Evolutionary conservation across 2,888 invertebrate species (phyloP), one percentile per base, ranked within the genome.

Genomic region (Pristionchus arcanus): DNA sequence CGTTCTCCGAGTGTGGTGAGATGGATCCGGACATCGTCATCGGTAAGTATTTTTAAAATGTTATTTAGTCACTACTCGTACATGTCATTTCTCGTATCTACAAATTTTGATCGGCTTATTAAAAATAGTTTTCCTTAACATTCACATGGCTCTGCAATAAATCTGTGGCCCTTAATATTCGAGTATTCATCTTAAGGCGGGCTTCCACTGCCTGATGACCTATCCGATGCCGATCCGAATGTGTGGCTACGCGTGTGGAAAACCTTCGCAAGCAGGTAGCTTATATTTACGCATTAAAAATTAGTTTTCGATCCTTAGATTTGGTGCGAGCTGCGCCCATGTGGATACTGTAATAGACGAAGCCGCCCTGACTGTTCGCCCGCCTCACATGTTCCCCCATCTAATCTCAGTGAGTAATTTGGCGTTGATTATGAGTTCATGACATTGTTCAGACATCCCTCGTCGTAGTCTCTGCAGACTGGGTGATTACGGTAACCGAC

Each of bases 231-330:
- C 59, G 34, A 71, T n/a, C 34, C 77, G 21, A 34, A 15, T 11
- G 59, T 88, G 25, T 88, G 88, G 88, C 31, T 21, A n/a, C 88
- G 77, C 11, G 49, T 88, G n/a, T 88, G 88, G 88, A 74, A 31
- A 88, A 77, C 53, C 1, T 88, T 88, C 88, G 28, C 88, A 16
- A n/a, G 16, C 53, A 88, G 88, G 88, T 88, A 53, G 1, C 68
- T 7, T 63, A n/a, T 42, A 9, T 28, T 84, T n/a, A 21, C 31
- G 4, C 21, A 11, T 19, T 84, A 7, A 84, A 84, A 34, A 53
- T 15, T 34, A 85, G 34, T 85, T 34, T 0, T 19, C n/a, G 59
- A 34, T 85, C 34, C 34, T 28, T 74, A 88, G 87, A 88, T 88
- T 88, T 55, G 87, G 87, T 74, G 71, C 74, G 34, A 42, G 37